These are phyloP conservation scores for Pammene aurita DNA, from an alignment of 2,888 invertebrate species.

Conservation along the genomic window DNA sequence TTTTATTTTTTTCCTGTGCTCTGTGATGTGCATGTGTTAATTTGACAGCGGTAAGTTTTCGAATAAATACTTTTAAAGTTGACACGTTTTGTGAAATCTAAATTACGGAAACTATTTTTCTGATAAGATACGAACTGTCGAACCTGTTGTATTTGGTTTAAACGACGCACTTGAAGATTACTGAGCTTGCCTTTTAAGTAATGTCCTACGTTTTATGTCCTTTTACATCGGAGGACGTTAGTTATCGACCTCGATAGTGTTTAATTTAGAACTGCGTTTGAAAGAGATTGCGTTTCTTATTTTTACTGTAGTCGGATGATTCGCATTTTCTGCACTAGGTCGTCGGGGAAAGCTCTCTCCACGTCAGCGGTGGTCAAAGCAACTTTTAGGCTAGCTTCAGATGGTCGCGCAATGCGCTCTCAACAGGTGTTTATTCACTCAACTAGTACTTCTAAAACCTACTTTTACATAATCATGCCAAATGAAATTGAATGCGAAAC, in stretches of 20 bases:
- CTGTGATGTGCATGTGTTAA: slow-evolving; percentile 61
- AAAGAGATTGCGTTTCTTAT: slow-evolving; percentile 12
- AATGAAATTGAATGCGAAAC: no score
- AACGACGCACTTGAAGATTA: slow-evolving; percentile 20
- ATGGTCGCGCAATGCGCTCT: neutral
- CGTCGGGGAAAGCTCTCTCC: slow-evolving; percentile 37
- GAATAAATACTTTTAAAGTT: slow-evolving; percentile 11
- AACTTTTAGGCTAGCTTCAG: slow-evolving; percentile 30
- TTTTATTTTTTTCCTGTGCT: slow-evolving; percentile 51
- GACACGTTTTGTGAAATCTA: slow-evolving; percentile 16
- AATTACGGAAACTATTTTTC: slow-evolving; percentile 18
- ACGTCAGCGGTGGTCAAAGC: slow-evolving; percentile 29
- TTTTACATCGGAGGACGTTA: slow-evolving; percentile 16
- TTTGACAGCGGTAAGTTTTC: slow-evolving; percentile 61
- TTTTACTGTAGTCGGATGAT: slow-evolving; percentile 18
- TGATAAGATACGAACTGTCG: slow-evolving; percentile 20
- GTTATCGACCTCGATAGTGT: slow-evolving; percentile 20
- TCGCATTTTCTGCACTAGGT: slow-evolving; percentile 36
- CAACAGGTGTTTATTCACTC: slow-evolving; percentile 7
- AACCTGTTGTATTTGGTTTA: slow-evolving; percentile 7
- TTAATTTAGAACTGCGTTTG: slow-evolving; percentile 15
- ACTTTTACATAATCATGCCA: no score
- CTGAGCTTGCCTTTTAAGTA: slow-evolving; percentile 22
- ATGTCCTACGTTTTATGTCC: slow-evolving; percentile 25
- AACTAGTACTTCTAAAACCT: neutral